Conservation (phyloP, 2,113 vertebrate species). For the Mastomys coucha region DNA sequence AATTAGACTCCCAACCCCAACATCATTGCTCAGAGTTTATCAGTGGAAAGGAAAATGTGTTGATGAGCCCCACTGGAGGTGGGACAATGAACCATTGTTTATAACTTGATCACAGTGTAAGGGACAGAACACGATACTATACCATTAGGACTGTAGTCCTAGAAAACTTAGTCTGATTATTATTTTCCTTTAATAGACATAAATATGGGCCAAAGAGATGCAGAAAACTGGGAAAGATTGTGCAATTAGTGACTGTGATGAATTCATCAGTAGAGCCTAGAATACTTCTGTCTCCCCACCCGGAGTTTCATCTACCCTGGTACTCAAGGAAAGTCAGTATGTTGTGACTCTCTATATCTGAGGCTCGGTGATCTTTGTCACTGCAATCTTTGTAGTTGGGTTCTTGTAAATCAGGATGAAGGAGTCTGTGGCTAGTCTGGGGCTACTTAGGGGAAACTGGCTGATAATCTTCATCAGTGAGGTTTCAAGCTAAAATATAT, state of each 20-base stretch:
- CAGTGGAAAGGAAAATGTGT: background rate
- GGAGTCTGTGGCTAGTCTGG: background rate
- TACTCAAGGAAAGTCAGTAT: background rate
- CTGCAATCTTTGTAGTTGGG: background rate
- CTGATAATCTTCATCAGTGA: conserved; percentile 3
- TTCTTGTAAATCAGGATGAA: background rate
- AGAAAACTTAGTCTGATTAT: conserved; percentile 13
- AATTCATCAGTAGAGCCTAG: background rate
- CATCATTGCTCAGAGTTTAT: background rate
- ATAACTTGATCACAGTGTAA: background rate
- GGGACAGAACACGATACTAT: background rate
- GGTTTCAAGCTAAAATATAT: conserved; percentile 47
- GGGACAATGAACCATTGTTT: background rate
- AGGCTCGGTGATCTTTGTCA: background rate
- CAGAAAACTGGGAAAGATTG: conserved; percentile 38
- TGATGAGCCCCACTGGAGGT: background rate
- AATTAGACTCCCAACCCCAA: background rate
- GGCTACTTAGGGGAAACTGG: background rate
- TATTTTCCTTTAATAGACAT: conserved; percentile 34
- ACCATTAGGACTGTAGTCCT: background rate
- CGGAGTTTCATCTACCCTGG: background rate
- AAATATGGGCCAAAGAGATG: conserved; percentile 60
- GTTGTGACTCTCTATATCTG: background rate
- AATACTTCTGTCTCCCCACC: background rate
- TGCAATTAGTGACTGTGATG: conserved; percentile 22